phyloP scores from a whole-genome alignment of 2,113 vertebrate genomes.

The Parotia lawesii region DNA sequence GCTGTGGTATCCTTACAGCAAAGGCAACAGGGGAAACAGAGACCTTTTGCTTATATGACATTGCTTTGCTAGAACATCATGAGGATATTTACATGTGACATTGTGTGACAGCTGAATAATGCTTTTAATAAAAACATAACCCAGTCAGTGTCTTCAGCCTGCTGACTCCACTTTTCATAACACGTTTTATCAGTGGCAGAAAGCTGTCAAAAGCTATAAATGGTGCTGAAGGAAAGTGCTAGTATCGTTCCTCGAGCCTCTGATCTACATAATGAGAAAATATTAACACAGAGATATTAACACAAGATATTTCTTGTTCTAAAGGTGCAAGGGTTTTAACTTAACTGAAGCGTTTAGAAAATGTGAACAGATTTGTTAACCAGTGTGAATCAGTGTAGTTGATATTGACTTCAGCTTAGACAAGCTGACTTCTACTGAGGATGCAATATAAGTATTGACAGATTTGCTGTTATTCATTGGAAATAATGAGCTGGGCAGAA shows the following conservation, averaged over 20 bases:
- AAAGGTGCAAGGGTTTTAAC: neutral
- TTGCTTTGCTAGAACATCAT: neutral
- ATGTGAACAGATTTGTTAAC: neutral
- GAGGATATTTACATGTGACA: neutral
- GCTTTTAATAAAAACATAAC: neutral
- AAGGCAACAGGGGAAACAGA: neutral
- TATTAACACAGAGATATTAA: neutral
- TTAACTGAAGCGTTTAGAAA: neutral
- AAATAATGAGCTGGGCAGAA: neutral
- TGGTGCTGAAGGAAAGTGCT: neutral
- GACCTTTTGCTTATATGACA: neutral
- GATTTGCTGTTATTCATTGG: neutral
- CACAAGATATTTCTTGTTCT: neutral
- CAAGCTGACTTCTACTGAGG: neutral
- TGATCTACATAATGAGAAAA: neutral
- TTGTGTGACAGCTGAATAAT: neutral
- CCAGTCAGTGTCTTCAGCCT: neutral
- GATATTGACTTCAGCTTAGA: neutral
- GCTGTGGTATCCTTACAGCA: neutral
- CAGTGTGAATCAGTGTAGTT: neutral
- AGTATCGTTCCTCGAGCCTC: neutral
- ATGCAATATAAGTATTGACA: slow-evolving; percentile 12
- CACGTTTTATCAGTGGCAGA: neutral
- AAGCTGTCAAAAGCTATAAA: slow-evolving; percentile 6
- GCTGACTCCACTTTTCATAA: neutral